Base-by-base conservation (phyloP, 2,797 vertebrate species). In the Rhynchotus rufescens region DNA sequence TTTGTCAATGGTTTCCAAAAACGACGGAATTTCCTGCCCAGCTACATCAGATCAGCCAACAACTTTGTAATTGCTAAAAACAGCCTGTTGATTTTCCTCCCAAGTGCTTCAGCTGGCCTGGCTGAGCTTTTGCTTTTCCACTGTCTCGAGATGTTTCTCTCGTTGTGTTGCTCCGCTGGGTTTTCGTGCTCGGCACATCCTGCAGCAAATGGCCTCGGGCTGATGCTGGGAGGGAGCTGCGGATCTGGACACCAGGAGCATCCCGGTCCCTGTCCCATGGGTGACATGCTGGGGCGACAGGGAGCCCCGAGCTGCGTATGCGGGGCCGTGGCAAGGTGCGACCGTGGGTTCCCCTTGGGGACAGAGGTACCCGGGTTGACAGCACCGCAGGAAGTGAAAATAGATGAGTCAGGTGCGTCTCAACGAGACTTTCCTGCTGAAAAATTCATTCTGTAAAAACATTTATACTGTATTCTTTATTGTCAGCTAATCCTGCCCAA, bases 401-500 rank as follows among this genome's bases (percentile, higher is more conserved):
- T 92, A 95, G 95, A 92, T 95, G 82, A 95, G 92, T 90, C 89
- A 88, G 56, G 67, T 78, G 47, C 1, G 87, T 80, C 85, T 74
- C 56, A 56, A 81, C 71, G 92, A 92, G 88, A 79, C 86, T 82
- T 92, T 88, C 13, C 67, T 92, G 86, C 92, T 94, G 95, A 96
- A 96, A 95, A 96, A 92, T 91, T 96, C 89, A 66, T 96, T 96
- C 95, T 94, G 94, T 97, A 96, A 97, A 97, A 97, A 96, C 94
- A 95, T 97, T 97, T 97, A 92, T 94, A 95, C 90, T 93, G 92
- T 98, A 96, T 97, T 95, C 96, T 97, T 97, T 97, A 98, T 96
- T 97, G 97, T 97, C 97, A 97, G 93, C 97, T 97, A 97, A 98
- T 97, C 96, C 97, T 97, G 95, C 96, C 96, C 78, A 86, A 97